phyloP scores from a whole-genome alignment of 2,888 invertebrate species.

The Drosophila leonis region DNA sequence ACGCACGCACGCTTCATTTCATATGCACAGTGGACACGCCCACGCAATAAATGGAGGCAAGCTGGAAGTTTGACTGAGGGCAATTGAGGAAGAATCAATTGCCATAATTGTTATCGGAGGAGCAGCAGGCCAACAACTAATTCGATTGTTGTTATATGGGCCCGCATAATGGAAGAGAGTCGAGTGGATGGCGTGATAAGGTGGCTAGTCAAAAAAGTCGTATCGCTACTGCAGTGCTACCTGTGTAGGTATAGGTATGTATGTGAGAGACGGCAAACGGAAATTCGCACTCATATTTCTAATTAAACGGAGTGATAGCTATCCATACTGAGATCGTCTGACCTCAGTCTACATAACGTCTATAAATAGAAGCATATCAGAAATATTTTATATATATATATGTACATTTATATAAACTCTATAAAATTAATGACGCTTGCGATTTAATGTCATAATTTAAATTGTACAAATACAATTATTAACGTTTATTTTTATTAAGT shows the following conservation, averaged over 20 bases:
- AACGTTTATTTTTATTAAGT: conserved; percentile 79
- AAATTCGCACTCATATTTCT: conserved; percentile 59
- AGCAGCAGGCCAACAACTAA: conserved; percentile 59
- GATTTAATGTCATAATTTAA: conserved; percentile 75
- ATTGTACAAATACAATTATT: conserved; percentile 80
- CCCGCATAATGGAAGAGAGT: conserved; percentile 23
- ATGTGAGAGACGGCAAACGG: conserved; percentile 30
- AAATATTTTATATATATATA: conserved; percentile 19
- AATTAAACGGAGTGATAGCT: conserved; percentile 24
- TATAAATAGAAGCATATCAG: conserved; percentile 33
- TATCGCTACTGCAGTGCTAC: background rate
- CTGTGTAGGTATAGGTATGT: background rate
- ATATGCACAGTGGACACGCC: conserved; percentile 56
- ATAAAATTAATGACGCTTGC: conserved; percentile 36
- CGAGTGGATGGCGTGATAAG: conserved; percentile 59
- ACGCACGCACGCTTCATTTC: background rate
- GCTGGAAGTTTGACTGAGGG: conserved; percentile 5
- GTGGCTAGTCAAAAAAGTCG: conserved; percentile 14
- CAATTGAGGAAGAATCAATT: conserved; percentile 70
- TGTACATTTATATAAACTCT: background rate
- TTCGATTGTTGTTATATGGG: conserved; percentile 51
- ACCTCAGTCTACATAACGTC: conserved; percentile 38
- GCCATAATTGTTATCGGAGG: conserved; percentile 62
- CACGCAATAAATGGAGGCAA: conserved; percentile 50
- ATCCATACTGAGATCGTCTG: conserved; percentile 28